phyloP scores from a whole-genome alignment of 2,888 invertebrate genomes.

The Lasioglossum figueresi region DNA sequence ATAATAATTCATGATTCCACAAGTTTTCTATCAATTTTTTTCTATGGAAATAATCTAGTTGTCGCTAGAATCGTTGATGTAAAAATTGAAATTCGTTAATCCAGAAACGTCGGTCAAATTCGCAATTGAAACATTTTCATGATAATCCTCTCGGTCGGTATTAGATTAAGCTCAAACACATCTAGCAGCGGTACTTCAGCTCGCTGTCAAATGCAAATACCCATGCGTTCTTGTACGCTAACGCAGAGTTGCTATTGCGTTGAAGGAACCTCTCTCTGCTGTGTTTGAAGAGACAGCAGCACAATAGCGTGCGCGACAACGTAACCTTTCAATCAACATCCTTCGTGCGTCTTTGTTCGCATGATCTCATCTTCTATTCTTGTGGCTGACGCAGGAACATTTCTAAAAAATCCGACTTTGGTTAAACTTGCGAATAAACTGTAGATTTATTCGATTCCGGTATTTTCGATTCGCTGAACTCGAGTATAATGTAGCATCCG shows the following conservation, averaged over 20 bases:
- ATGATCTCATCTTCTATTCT: neutral
- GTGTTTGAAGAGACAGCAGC: neutral
- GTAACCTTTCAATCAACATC: slow-evolving; percentile 1
- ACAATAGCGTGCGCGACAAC: neutral
- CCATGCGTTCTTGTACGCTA: slow-evolving; percentile 63
- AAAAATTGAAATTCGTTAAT: slow-evolving; percentile 21
- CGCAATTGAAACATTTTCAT: slow-evolving; percentile 77
- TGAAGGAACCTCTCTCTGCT: neutral
- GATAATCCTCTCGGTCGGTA: slow-evolving; percentile 77
- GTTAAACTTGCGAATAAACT: neutral
- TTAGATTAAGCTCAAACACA: slow-evolving; percentile 74
- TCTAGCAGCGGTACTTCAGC: neutral
- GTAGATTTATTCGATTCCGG: neutral
- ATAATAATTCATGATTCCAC: no score
- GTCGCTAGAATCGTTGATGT: neutral
- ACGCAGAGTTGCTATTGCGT: slow-evolving; percentile 40
- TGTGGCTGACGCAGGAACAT: neutral
- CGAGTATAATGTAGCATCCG: neutral
- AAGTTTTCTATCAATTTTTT: neutral
- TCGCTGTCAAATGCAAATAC: slow-evolving; percentile 69
- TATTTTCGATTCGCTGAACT: neutral
- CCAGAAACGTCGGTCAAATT: slow-evolving; percentile 47
- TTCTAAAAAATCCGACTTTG: neutral
- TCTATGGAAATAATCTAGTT: neutral
- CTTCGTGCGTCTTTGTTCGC: neutral